Percentiles rank a stretch among this genome's conserved stretches.
Conservation (phyloP, 2,113 vertebrate genomes). For the Varanus komodoensis region DNA sequence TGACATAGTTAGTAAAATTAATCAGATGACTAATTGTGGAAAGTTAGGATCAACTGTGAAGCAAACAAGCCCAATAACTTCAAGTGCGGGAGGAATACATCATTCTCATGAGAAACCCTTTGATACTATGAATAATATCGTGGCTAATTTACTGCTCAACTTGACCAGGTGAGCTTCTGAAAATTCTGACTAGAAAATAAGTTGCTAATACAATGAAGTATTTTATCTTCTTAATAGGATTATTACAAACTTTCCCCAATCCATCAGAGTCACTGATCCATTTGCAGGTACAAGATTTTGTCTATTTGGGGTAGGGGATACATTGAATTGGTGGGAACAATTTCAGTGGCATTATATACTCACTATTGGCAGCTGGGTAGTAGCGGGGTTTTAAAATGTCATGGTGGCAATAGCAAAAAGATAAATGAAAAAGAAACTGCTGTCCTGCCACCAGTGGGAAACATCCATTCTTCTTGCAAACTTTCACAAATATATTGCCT, state of each 20-base stretch:
- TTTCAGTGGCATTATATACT: too few species aligned
- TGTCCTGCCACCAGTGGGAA: neutral
- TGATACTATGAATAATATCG: slow-evolving; percentile 96
- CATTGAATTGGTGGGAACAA: too few species aligned
- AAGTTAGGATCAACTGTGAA: slow-evolving; percentile 82
- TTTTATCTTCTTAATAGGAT: slow-evolving; percentile 4
- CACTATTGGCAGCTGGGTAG: too few species aligned
- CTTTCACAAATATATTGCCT: neutral
- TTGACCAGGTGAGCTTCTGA: slow-evolving; percentile 83
- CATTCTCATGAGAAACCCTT: slow-evolving; percentile 85
- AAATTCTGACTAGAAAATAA: slow-evolving; percentile 3
- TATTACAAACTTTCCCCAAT: neutral
- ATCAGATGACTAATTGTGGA: slow-evolving; percentile 80
- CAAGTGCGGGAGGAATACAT: slow-evolving; percentile 76
- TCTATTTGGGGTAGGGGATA: too few species aligned
- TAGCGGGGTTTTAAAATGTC: neutral
- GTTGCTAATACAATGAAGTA: neutral
- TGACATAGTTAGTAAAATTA: slow-evolving; percentile 94
- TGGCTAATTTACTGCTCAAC: slow-evolving; percentile 93
- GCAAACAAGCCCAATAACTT: slow-evolving; percentile 84
- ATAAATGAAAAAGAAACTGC: neutral
- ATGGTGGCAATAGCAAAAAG: neutral
- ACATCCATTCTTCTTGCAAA: neutral
- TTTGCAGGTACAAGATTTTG: neutral
- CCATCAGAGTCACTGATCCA: neutral